Percentiles rank a stretch among this genome's conserved stretches.
Conservation (phyloP, 2,797 vertebrate genomes). For the Numenius phaeopus region DNA sequence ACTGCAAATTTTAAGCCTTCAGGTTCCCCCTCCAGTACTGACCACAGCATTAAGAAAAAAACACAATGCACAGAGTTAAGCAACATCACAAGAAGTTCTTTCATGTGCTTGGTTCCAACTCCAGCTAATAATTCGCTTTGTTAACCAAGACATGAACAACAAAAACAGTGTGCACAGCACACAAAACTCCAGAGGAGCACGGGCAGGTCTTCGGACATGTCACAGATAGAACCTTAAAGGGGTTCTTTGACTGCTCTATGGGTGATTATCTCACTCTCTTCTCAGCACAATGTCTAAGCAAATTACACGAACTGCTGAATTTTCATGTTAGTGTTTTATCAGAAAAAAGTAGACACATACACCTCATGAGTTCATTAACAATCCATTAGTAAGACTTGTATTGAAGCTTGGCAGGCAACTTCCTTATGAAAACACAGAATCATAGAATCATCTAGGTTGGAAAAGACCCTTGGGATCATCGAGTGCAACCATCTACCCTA, state of each 20-base stretch:
- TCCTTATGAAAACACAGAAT: neutral
- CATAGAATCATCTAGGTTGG: too few species aligned
- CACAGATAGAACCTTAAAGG: neutral
- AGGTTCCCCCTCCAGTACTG: neutral
- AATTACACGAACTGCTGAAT: constrained; percentile 41
- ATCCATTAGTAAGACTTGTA: constrained; percentile 53
- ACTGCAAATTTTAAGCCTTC: neutral
- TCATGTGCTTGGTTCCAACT: accelerated
- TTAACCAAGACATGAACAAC: accelerated
- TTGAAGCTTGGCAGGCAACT: constrained; percentile 56
- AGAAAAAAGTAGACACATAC: constrained; percentile 35
- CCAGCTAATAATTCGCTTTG: neutral
- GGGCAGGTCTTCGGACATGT: neutral
- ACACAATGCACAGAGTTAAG: accelerated
- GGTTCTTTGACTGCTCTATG: neutral
- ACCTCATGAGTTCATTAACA: constrained; percentile 69
- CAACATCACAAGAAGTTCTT: neutral
- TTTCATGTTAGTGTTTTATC: constrained; percentile 61
- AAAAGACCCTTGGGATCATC: too few species aligned
- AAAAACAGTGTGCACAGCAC: accelerated
- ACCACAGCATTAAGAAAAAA: neutral
- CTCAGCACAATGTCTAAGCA: neutral
- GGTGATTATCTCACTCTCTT: neutral
- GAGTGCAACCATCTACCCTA: too few species aligned
- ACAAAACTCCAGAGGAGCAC: neutral